A percentile compares a stretch with the other conserved stretches of the same genome.
Evolutionary conservation across 2,113 vertebrate species (phyloP).

Genomic region (Zosterops pallidus): DNA sequence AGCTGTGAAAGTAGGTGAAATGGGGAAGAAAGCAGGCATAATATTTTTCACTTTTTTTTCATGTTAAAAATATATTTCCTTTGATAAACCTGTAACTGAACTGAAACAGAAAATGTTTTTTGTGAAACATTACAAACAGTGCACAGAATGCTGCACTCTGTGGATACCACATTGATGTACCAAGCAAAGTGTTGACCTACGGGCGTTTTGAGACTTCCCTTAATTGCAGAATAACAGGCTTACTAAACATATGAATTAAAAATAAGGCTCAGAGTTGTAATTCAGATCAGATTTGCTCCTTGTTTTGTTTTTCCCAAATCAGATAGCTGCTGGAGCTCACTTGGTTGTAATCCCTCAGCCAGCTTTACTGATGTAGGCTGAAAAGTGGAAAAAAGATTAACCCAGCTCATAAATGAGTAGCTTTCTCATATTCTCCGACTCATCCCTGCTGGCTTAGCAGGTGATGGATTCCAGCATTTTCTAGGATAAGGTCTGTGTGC

Average conservation of each 20-base stretch:
- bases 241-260: neutral
- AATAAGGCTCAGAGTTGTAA: conserved; percentile 25
- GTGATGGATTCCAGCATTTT: neutral
- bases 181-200: neutral
- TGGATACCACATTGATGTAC: neutral
- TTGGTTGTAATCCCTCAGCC: neutral
- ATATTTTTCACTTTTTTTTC: neutral
- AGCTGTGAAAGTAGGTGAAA: neutral
- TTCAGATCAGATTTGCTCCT: neutral
- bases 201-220: neutral
- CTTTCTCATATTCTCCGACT: neutral
- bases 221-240: conserved; percentile 32
- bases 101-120: neutral
- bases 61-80: neutral
- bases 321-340: neutral
- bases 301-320: neutral
- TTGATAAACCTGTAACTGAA: neutral
- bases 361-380: neutral
- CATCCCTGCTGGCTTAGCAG: neutral
- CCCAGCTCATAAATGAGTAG: neutral
- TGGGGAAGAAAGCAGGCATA: neutral
- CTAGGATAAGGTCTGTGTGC: neutral
- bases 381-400: neutral
- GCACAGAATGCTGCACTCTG: neutral
- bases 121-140: neutral